Conservation (phyloP, 2,888 invertebrate species). For the Atethmia centrago region DNA sequence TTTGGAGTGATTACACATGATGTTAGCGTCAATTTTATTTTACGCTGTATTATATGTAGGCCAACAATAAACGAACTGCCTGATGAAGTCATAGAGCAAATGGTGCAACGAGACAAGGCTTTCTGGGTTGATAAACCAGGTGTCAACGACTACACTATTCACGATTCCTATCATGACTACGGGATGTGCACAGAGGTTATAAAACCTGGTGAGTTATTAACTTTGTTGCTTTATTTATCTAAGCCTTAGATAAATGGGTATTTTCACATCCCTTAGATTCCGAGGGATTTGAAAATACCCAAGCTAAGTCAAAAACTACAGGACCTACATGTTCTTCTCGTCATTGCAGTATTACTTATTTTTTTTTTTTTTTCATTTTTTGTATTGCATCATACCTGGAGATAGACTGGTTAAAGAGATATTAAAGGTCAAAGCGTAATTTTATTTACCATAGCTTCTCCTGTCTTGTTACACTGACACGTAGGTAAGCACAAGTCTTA, state of each 20-base stretch:
- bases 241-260: too few relatives aligned
- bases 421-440: background rate
- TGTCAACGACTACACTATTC: conserved; percentile 87
- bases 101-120: conserved; percentile 87
- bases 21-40: background rate
- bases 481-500: background rate
- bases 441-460: background rate
- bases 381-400: background rate
- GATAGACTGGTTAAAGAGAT: background rate
- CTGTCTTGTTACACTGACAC: background rate
- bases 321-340: background rate
- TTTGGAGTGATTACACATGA: background rate
- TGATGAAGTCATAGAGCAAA: conserved; percentile 84
- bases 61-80: conserved; percentile 85
- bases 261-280: too few relatives aligned
- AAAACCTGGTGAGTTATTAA: conserved; percentile 74
- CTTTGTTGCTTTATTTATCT: background rate
- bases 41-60: conserved; percentile 63
- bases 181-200: conserved; percentile 79
- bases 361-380: background rate
- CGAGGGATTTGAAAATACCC: background rate
- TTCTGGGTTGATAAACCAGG: conserved; percentile 91
- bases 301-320: background rate
- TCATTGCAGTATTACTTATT: background rate
- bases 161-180: conserved; percentile 86